Base-by-base conservation (phyloP, 2,888 invertebrate species). In the Agonopterix subpropinquella region DNA sequence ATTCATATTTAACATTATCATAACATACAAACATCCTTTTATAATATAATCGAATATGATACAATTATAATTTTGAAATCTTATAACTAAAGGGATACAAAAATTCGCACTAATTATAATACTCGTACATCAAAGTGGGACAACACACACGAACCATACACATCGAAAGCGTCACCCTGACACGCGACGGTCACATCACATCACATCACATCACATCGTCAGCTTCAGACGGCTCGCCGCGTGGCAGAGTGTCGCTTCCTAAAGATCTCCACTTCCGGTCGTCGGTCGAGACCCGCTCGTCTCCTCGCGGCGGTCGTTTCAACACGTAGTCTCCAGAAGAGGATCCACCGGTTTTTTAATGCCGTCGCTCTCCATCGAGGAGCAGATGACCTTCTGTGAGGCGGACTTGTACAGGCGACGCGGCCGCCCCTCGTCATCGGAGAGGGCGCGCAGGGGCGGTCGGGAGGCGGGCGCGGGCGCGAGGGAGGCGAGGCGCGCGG, bases 51-150 rank as follows among this genome's bases (percentile, higher is more conserved):
- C 64, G 65, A 73, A 74, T 80, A 84, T 75, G 67, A 73, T 82
- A 85, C 79, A 81, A 77, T 79, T 68, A 81, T 75, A 81, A 85
- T 85, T 86, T 85, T 71, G 81, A 82, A 85, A 80, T 61, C 85
- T 86, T 85, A 86, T 53, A 69, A 56, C 77, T 80, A 81, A 68
- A 70, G 74, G 80, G 82, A 85, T 86, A 86, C 77, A 85, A 86
- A 28, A 86, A 82, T 80, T 82, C 82, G 76, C 77, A 76, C 81
- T 86, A 85, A 77, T n/a, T n/a, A n/a, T 82, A 85, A 86, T 86
- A 86, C 84, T 86, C 84, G 64, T 75, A 76, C 73, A 70, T 65
- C 65, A 64, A 73, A 61, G 53, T 49, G 58, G 53, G 56, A 58
- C 63, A 61, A 62, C 58, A 68, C 66, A 68, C 67, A 59, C 66